A percentile compares a stretch with the other conserved stretches of the same genome.
phyloP scores from a whole-genome alignment of 2,797 vertebrate genomes.

The Chelidonichthys spinosus region DNA sequence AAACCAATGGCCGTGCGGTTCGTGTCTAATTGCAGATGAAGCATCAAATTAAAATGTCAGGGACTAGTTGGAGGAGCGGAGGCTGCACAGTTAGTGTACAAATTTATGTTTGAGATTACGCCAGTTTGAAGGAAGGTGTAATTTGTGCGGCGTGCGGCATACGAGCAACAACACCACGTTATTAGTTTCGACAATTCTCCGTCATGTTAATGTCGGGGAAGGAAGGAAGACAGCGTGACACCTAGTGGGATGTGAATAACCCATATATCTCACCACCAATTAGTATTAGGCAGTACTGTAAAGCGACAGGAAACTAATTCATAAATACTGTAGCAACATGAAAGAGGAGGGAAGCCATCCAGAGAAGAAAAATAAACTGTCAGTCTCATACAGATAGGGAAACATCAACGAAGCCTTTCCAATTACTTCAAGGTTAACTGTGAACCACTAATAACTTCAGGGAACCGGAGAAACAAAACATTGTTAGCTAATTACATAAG shows the following conservation, averaged over 20 bases:
- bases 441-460: conserved; percentile 82
- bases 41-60: conserved; percentile 81
- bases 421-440: conserved; percentile 85
- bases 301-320: conserved; percentile 81
- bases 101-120: conserved; percentile 72
- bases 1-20: conserved; percentile 70
- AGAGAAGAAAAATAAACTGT: conserved; percentile 78
- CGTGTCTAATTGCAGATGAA: conserved; percentile 81
- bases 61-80: conserved; percentile 55
- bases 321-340: conserved; percentile 80
- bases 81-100: conserved; percentile 57
- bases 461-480: conserved; percentile 82
- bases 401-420: conserved; percentile 77
- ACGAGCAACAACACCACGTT: conserved; percentile 74
- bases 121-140: conserved; percentile 76
- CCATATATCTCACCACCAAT: conserved; percentile 80
- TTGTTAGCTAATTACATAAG: conserved; percentile 85
- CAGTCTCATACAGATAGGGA: conserved; percentile 71
- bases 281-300: conserved; percentile 78
- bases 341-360: conserved; percentile 80
- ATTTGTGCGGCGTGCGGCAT: conserved; percentile 69
- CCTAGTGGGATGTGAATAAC: conserved; percentile 79
- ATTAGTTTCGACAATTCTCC: conserved; percentile 78
- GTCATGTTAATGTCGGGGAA: conserved; percentile 71
- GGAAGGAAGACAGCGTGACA: conserved; percentile 74